phyloP scores from a whole-genome alignment of 1,140 invertebrate species.

The Meloidogyne floridensis region DNA sequence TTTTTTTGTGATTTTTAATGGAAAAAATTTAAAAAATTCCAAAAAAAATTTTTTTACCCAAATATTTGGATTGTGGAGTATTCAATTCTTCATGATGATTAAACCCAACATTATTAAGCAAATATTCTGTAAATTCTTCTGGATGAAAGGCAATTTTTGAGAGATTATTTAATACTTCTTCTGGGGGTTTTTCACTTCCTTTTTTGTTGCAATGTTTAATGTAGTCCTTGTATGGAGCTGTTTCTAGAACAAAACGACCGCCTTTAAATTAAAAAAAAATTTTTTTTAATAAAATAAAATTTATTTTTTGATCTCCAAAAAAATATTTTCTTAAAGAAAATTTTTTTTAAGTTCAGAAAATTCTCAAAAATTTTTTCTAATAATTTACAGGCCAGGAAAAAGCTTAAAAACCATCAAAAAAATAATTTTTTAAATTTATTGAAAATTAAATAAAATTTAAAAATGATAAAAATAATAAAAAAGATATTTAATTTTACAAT shows the following conservation, averaged over 20 bases:
- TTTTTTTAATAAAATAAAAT: not conserved
- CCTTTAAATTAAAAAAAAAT: slow-evolving; percentile 71
- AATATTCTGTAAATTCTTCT: slow-evolving; percentile 56
- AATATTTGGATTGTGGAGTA: slow-evolving; percentile 28
- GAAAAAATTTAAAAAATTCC: not conserved
- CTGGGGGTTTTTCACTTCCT: slow-evolving; percentile 19
- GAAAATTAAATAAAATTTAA: too few relatives aligned
- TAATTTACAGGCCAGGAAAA: too few relatives aligned
- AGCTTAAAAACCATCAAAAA: too few relatives aligned
- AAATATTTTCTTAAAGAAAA: not conserved
- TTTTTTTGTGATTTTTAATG: too few relatives aligned
- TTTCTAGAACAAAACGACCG: slow-evolving; percentile 86
- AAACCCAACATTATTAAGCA: slow-evolving; percentile 46
- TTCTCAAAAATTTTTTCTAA: not conserved
- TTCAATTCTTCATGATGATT: slow-evolving; percentile 44
- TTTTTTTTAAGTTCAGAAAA: not conserved
- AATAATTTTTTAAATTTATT: too few relatives aligned
- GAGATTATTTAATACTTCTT: slow-evolving; percentile 45
- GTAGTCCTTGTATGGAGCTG: slow-evolving; percentile 75
- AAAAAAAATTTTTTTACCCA: slow-evolving; percentile 21
- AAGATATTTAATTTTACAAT: too few relatives aligned
- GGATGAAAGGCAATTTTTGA: slow-evolving; percentile 52
- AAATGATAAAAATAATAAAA: too few relatives aligned
- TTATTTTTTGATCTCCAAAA: not conserved
- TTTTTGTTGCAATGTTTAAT: slow-evolving; percentile 48